These are phyloP conservation scores for Diabrotica undecimpunctata DNA, from an alignment of 1,140 invertebrate species.

Conservation along the genomic window DNA sequence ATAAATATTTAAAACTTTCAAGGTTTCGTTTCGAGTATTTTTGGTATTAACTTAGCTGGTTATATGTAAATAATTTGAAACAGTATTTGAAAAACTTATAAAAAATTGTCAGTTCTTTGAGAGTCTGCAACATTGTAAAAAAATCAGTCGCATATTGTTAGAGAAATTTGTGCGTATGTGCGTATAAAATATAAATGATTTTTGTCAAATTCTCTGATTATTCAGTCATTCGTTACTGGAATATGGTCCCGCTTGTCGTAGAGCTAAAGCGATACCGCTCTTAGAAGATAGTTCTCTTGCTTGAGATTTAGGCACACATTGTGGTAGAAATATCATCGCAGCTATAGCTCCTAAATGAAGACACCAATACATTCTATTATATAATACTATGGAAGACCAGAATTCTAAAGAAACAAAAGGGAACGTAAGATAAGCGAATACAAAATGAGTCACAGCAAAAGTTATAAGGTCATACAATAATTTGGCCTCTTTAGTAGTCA, in stretches of 20 bases:
- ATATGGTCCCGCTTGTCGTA: slow-evolving; percentile 28
- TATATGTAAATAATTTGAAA: not conserved
- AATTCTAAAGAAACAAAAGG: slow-evolving; percentile 88
- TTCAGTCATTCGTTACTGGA: slow-evolving; percentile 10
- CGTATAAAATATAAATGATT: not conserved
- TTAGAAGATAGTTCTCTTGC: slow-evolving; percentile 9
- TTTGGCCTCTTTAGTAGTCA: slow-evolving; percentile 58
- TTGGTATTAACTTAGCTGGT: too few species aligned
- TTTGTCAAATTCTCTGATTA: not conserved
- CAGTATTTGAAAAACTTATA: not conserved
- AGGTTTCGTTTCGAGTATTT: too few species aligned
- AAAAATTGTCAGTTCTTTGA: not conserved
- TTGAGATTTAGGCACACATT: slow-evolving; percentile 32
- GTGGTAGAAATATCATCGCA: slow-evolving; percentile 46
- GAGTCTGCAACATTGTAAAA: not conserved
- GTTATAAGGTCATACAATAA: slow-evolving; percentile 76
- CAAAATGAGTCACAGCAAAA: slow-evolving; percentile 72
- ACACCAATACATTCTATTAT: slow-evolving; percentile 52
- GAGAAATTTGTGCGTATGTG: not conserved
- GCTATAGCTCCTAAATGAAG: slow-evolving; percentile 48
- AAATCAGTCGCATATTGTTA: not conserved
- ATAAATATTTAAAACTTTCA: too few species aligned
- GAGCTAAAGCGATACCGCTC: slow-evolving; percentile 27
- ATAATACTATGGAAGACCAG: slow-evolving; percentile 39
- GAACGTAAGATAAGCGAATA: slow-evolving; percentile 82